These are phyloP conservation scores for Chrysoperla carnea DNA, from an alignment of 1,140 invertebrate species.

Conservation along the genomic window DNA sequence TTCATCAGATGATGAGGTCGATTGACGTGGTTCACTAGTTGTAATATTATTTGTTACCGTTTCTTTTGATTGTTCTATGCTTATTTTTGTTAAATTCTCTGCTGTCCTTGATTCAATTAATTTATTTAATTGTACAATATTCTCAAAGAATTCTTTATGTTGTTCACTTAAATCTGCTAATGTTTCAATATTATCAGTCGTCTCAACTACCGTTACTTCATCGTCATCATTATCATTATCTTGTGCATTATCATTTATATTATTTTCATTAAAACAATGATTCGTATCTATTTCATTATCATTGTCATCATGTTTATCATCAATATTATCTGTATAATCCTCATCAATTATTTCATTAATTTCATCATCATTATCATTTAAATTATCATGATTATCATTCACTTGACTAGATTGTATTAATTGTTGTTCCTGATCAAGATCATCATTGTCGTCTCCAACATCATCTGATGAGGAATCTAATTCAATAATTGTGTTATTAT, in stretches of 20 bases:
- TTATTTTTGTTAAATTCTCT: constrained; percentile 3
- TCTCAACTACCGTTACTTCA: neutral
- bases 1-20: constrained; percentile 5
- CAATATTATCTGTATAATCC: neutral
- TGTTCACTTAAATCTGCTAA: neutral
- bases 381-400: too few species aligned
- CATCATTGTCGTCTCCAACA: neutral
- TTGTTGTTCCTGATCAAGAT: constrained; percentile 3
- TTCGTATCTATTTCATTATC: neutral
- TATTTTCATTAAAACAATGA: neutral
- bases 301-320: too few species aligned
- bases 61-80: constrained; percentile 4
- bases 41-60: constrained; percentile 2
- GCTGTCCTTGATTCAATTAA: constrained; percentile 12
- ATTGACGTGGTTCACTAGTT: constrained; percentile 1
- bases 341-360: neutral
- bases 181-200: neutral
- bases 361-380: neutral
- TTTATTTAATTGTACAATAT: constrained; percentile 11
- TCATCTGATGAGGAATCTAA: neutral
- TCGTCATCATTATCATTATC: neutral
- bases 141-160: constrained; percentile 11
- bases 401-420: neutral
- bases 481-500: neutral
- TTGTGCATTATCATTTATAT: too few species aligned